phyloP scores from a whole-genome alignment of 1,140 invertebrate species.

The Drosophila pseudoananassae region DNA sequence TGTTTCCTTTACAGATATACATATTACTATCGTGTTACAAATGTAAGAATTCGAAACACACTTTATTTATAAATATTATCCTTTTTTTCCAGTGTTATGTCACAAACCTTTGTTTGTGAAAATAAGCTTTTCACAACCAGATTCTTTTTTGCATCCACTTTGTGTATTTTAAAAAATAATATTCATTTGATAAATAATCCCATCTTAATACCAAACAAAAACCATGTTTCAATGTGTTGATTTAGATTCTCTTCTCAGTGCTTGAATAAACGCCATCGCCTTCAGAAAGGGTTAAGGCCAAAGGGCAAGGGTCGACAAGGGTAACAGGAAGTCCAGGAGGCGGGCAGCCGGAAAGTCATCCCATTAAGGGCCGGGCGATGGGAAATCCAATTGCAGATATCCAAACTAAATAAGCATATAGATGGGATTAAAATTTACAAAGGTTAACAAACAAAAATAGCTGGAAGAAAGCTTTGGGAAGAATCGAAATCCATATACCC shows the following conservation, averaged over 20 bases:
- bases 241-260: background rate
- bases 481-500: conserved; percentile 6
- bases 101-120: no score
- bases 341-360: conserved; percentile 51
- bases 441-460: conserved; percentile 26
- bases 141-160: no score
- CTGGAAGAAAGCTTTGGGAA: background rate
- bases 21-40: no score
- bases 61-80: no score
- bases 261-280: no score
- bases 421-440: conserved; percentile 62
- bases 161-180: no score
- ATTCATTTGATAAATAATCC: background rate
- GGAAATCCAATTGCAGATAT: conserved; percentile 38
- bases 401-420: conserved; percentile 47
- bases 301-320: conserved; percentile 2
- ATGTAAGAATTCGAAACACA: no score
- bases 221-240: background rate
- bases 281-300: background rate
- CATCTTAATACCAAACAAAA: background rate
- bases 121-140: no score
- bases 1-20: no score
- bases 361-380: conserved; percentile 24
- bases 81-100: no score
- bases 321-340: conserved; percentile 16